Evolutionary conservation across 92 coral and sea anemone species (phyloP).

Genomic region (Actinostola sp.): DNA sequence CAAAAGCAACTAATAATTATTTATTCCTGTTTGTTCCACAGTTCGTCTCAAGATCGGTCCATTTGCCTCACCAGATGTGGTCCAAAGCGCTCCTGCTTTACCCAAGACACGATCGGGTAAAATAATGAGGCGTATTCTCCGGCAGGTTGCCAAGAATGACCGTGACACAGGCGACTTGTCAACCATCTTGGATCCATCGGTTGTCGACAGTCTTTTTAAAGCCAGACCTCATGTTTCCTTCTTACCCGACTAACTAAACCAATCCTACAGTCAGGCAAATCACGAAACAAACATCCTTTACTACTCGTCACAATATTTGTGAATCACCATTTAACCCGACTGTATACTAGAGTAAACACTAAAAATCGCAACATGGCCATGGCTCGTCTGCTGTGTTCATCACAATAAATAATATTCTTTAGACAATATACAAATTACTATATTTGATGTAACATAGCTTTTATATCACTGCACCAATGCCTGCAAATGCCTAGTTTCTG

Average conservation of each 20-base stretch:
- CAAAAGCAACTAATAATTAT: background rate
- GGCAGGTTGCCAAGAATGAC: slow-evolving; percentile 91
- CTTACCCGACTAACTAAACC: slow-evolving; percentile 49
- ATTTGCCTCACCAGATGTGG: slow-evolving; percentile 91
- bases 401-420: no score
- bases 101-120: slow-evolving; percentile 99
- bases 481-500: no score
- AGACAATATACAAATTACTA: no score
- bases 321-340: no score
- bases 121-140: slow-evolving; percentile 96
- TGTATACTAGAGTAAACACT: no score
- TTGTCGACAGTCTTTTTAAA: slow-evolving; percentile 74
- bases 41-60: slow-evolving; percentile 97
- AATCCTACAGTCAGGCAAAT: background rate
- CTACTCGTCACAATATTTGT: no score
- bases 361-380: no score
- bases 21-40: slow-evolving; percentile 2
- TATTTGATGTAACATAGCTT: no score
- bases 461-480: no score
- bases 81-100: slow-evolving; percentile 93
- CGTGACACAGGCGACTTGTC: slow-evolving; percentile 81
- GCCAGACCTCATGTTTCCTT: slow-evolving; percentile 85
- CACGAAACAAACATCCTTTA: no score
- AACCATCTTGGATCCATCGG: slow-evolving; percentile 90
- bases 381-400: no score